Evolutionary conservation across 2,113 vertebrate species (phyloP).

Genomic region (Lampris megalopsis): DNA sequence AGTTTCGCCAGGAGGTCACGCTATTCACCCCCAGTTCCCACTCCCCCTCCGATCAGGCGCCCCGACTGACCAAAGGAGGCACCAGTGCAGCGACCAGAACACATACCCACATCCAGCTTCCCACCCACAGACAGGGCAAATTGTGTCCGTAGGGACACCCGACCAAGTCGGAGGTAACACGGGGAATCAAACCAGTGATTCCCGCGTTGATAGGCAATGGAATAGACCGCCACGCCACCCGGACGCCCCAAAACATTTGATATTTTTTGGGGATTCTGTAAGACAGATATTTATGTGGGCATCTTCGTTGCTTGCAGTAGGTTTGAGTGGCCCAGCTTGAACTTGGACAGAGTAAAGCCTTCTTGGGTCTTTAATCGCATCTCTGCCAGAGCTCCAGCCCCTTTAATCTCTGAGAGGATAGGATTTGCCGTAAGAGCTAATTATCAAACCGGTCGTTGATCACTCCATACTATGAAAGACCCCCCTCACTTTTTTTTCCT

Average conservation of each 20-base stretch:
- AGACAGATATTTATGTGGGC: slow-evolving; percentile 23
- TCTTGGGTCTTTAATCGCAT: slow-evolving; percentile 60
- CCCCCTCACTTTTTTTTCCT: background rate
- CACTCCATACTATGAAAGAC: slow-evolving; percentile 37
- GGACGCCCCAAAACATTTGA: background rate
- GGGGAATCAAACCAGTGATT: too few species aligned
- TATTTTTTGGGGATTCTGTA: slow-evolving; percentile 16
- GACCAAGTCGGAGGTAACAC: too few species aligned
- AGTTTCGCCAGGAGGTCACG: too few species aligned
- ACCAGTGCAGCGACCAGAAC: too few species aligned
- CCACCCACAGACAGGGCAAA: too few species aligned
- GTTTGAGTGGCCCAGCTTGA: slow-evolving; percentile 51
- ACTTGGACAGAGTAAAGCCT: slow-evolving; percentile 68
- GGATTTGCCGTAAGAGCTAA: slow-evolving; percentile 46
- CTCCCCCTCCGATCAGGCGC: too few species aligned
- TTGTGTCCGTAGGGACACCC: too few species aligned
- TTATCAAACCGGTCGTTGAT: slow-evolving; percentile 35
- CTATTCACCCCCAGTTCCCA: too few species aligned
- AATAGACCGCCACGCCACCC: too few species aligned
- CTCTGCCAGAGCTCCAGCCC: slow-evolving; percentile 68
- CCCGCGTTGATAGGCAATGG: too few species aligned
- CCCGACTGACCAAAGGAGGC: too few species aligned
- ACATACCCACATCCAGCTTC: too few species aligned
- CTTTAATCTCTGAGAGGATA: slow-evolving; percentile 41
- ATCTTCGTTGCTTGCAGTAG: slow-evolving; percentile 21